Evolutionary conservation across 2,113 vertebrate genomes (phyloP).

Genomic region (Cryptoleucopteryx plumbea): DNA sequence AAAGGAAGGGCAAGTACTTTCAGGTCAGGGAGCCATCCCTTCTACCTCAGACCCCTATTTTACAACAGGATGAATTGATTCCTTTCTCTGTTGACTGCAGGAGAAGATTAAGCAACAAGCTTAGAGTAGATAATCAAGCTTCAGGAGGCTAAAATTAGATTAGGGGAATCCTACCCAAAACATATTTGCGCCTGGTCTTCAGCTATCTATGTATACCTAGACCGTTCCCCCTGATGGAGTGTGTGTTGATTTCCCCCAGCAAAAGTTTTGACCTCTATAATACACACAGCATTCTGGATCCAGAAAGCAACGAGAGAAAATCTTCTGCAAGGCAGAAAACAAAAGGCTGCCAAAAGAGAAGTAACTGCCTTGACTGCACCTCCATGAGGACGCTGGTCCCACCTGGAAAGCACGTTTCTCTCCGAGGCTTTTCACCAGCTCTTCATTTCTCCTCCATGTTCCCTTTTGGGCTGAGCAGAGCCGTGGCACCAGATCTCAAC

Average conservation of each 20-base stretch:
- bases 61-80: neutral
- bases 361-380: neutral
- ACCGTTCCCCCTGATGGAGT: neutral
- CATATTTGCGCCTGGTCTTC: neutral
- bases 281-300: neutral
- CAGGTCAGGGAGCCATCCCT: neutral
- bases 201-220: neutral
- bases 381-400: neutral
- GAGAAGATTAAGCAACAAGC: neutral
- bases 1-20: neutral
- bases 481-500: neutral
- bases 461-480: neutral
- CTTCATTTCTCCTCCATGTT: neutral
- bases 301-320: neutral
- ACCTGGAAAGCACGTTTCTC: neutral
- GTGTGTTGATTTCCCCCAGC: neutral
- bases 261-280: neutral
- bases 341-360: neutral
- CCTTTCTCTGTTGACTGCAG: neutral
- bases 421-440: neutral
- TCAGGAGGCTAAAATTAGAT: neutral
- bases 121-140: neutral
- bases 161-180: neutral
- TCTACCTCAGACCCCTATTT: neutral
- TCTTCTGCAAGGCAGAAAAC: neutral